phyloP scores from a whole-genome alignment of 2,113 vertebrate genomes.

The Coracopsis vasa region DNA sequence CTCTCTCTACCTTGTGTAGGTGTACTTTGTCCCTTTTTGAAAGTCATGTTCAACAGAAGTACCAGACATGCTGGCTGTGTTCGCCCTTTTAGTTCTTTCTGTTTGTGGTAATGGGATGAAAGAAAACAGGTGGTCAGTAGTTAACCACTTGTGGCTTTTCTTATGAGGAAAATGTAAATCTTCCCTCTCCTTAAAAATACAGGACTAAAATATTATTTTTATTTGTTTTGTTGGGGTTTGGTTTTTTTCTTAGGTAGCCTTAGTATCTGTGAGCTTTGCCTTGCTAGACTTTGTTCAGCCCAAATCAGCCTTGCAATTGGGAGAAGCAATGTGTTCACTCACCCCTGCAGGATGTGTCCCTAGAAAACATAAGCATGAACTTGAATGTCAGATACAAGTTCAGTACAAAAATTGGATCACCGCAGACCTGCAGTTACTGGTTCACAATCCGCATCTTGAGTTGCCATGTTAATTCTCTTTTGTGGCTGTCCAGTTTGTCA shows the following conservation, averaged over 20 bases:
- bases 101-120: neutral
- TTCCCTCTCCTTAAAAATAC: neutral
- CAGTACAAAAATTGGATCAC: neutral
- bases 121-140: neutral
- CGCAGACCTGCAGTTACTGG: neutral
- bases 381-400: neutral
- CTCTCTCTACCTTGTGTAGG: neutral
- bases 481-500: neutral
- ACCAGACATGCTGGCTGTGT: neutral
- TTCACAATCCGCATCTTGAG: neutral
- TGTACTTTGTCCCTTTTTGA: neutral
- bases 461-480: neutral
- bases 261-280: neutral
- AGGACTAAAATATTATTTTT: neutral
- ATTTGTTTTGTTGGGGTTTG: neutral
- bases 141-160: neutral
- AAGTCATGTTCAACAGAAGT: neutral
- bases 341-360: neutral
- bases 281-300: neutral
- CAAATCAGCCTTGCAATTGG: rapidly evolving
- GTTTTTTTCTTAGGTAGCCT: neutral
- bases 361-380: neutral
- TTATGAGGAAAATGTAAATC: neutral
- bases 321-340: neutral
- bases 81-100: neutral